A percentile compares a stretch with the other conserved stretches of the same genome.
These are phyloP conservation scores for Drosophila sp. DNA, from an alignment of 1,140 invertebrate species.

Conservation along the genomic window DNA sequence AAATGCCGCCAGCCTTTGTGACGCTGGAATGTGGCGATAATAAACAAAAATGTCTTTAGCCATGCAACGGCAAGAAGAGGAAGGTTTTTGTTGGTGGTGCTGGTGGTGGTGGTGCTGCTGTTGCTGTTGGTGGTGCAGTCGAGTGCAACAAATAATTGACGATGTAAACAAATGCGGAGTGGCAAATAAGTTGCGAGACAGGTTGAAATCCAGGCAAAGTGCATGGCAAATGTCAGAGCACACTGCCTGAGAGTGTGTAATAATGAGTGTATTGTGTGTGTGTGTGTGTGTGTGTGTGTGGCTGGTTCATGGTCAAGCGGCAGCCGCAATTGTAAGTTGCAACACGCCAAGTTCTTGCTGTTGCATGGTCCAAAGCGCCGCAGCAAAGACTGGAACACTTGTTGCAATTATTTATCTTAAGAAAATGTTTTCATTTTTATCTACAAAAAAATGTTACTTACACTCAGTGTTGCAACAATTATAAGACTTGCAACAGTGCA, in stretches of 20 bases:
- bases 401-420: constrained; percentile 37
- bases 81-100: no score
- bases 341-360: constrained; percentile 39
- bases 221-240: constrained; percentile 22
- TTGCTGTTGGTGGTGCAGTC: background rate
- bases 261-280: background rate
- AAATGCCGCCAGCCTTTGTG: constrained; percentile 36
- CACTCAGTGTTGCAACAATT: background rate
- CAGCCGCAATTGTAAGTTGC: constrained; percentile 20
- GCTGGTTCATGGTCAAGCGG: constrained; percentile 64
- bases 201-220: constrained; percentile 3
- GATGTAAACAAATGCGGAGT: constrained; percentile 48
- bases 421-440: constrained; percentile 1
- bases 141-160: constrained; percentile 41
- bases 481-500: constrained; percentile 9
- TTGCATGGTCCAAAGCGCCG: constrained; percentile 46
- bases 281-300: constrained; percentile 13
- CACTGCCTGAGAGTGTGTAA: background rate
- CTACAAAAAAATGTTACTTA: background rate
- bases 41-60: constrained; percentile 43
- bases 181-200: constrained; percentile 26
- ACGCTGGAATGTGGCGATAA: constrained; percentile 44
- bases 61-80: constrained; percentile 3
- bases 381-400: constrained; percentile 30
- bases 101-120: background rate